These are phyloP conservation scores for Psylliodes chrysocephalus DNA, from an alignment of 2,888 invertebrate genomes.

Conservation along the genomic window DNA sequence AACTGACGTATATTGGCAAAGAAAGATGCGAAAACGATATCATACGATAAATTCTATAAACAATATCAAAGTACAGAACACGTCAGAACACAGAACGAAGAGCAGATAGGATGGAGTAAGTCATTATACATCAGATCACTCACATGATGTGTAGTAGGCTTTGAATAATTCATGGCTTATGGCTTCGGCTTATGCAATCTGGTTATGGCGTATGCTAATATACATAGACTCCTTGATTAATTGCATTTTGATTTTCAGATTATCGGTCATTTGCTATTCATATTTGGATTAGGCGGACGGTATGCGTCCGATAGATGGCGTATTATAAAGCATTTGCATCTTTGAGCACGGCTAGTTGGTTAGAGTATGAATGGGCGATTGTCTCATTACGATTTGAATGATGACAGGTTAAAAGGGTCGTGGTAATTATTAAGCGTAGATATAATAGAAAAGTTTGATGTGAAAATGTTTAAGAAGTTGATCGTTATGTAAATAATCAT, in stretches of 20 bases:
- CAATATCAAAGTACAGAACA: slow-evolving; percentile 34
- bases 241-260: slow-evolving; percentile 63
- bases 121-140: slow-evolving; percentile 58
- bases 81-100: slow-evolving; percentile 24
- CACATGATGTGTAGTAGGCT: slow-evolving; percentile 50
- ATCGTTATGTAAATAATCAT: no score
- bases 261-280: slow-evolving; percentile 58
- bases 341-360: slow-evolving; percentile 24
- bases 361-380: neutral
- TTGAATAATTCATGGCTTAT: slow-evolving; percentile 57
- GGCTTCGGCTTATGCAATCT: slow-evolving; percentile 57
- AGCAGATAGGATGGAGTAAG: slow-evolving; percentile 45
- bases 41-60: slow-evolving; percentile 34
- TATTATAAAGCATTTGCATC: slow-evolving; percentile 36
- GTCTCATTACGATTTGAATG: slow-evolving; percentile 12
- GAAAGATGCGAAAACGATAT: slow-evolving; percentile 1
- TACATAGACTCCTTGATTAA: slow-evolving; percentile 59
- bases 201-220: slow-evolving; percentile 58
- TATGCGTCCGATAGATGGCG: slow-evolving; percentile 28
- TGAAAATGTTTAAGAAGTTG: no score
- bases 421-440: neutral
- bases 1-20: slow-evolving; percentile 8
- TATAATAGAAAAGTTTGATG: no score
- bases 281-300: slow-evolving; percentile 48
- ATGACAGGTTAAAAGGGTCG: neutral